Conservation (phyloP, 2,113 vertebrate species). For the Platanista minor region DNA sequence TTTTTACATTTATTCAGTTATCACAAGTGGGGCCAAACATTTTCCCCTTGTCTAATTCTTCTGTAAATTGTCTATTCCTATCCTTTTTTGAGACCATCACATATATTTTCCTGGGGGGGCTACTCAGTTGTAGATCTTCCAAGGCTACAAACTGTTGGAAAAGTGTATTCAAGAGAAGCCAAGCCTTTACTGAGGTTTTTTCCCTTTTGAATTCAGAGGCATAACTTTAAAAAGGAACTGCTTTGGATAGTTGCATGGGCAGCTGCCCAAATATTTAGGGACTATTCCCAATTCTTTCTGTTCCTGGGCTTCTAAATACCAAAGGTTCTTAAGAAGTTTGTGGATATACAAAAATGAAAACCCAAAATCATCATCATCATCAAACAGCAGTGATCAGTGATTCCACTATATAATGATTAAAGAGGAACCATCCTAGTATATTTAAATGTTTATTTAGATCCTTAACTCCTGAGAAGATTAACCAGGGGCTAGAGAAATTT, state of each 20-base stretch:
- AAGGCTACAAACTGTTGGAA: background rate
- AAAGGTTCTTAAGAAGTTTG: background rate
- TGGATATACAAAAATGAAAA: background rate
- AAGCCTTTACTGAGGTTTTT: background rate
- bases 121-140: background rate
- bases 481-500: background rate
- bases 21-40: background rate
- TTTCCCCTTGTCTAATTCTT: background rate
- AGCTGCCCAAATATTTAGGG: background rate
- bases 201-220: background rate
- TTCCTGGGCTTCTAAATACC: background rate
- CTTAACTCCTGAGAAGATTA: background rate
- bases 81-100: background rate
- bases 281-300: background rate
- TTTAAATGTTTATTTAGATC: background rate
- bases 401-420: background rate
- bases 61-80: background rate
- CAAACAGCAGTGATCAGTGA: background rate
- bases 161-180: background rate
- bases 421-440: background rate
- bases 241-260: background rate
- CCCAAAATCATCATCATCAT: background rate
- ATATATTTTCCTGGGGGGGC: background rate
- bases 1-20: background rate
- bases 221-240: background rate